Evolutionary conservation across 2,113 vertebrate genomes (phyloP).

Genomic region (Thunnus maccoyii): DNA sequence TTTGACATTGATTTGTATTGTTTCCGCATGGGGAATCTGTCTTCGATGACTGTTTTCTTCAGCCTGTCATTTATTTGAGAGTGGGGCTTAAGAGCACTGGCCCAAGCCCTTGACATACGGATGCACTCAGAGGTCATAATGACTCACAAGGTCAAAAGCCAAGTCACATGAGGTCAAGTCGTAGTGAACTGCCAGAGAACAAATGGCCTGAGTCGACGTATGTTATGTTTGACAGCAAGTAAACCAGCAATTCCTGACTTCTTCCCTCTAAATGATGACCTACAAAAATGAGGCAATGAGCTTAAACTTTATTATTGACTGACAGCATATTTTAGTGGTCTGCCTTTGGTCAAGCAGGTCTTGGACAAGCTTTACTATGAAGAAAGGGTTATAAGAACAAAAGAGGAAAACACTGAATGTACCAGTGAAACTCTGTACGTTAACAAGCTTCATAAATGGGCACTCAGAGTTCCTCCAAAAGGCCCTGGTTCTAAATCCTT

Average conservation of each 20-base stretch:
- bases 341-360: neutral
- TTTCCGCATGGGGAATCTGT: slow-evolving; percentile 30
- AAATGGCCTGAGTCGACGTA: slow-evolving; percentile 43
- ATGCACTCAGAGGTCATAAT: slow-evolving; percentile 70
- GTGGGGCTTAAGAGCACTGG: slow-evolving; percentile 36
- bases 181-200: slow-evolving; percentile 48
- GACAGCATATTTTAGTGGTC: neutral
- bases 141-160: slow-evolving; percentile 76
- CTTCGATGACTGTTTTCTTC: slow-evolving; percentile 56
- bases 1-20: slow-evolving; percentile 53
- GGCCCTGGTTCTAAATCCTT: slow-evolving; percentile 69
- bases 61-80: slow-evolving; percentile 52
- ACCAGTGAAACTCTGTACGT: slow-evolving; percentile 53
- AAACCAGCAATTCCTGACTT: slow-evolving; percentile 44
- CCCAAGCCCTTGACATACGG: slow-evolving; percentile 51
- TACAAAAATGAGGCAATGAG: slow-evolving; percentile 16
- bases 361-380: slow-evolving; percentile 4
- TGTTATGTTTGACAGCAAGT: slow-evolving; percentile 41
- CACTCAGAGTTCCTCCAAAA: slow-evolving; percentile 68
- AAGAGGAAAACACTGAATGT: slow-evolving; percentile 42
- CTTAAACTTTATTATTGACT: slow-evolving; percentile 17
- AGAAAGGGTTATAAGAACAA: slow-evolving; percentile 21
- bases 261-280: slow-evolving; percentile 12
- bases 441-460: slow-evolving; percentile 70
- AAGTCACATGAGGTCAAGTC: slow-evolving; percentile 61